Conservation (phyloP, 1,140 invertebrate genomes). For the Drosophila serrata region DNA sequence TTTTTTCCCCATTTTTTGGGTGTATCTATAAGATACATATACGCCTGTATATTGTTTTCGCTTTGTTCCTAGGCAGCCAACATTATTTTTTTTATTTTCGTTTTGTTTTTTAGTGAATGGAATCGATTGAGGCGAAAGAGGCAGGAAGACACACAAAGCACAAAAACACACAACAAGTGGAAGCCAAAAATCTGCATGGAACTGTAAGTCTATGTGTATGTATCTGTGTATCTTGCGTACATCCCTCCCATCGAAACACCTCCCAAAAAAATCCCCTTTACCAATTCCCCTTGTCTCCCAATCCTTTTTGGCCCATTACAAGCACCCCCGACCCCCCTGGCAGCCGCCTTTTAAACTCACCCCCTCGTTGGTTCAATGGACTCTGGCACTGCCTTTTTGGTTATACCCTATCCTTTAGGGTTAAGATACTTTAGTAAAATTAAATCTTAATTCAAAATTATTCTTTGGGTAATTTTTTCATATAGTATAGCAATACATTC, state of each 20-base stretch:
- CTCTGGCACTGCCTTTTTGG: slow-evolving; percentile 39
- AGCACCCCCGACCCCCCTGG: not conserved
- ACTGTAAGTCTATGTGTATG: not conserved
- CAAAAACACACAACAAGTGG: slow-evolving; percentile 51
- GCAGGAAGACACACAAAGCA: slow-evolving; percentile 20
- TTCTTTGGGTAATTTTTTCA: not conserved
- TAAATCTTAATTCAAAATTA: not conserved
- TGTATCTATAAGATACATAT: slow-evolving; percentile 47
- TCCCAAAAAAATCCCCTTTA: not conserved
- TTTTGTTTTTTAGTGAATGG: slow-evolving; percentile 30
- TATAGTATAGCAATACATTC: not conserved
- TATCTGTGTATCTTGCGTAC: slow-evolving; percentile 9
- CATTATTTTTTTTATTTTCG: slow-evolving; percentile 33
- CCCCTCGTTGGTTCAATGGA: slow-evolving; percentile 57
- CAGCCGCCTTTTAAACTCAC: slow-evolving; percentile 17
- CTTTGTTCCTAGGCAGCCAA: slow-evolving; percentile 52
- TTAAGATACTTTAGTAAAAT: not conserved
- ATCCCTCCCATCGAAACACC: slow-evolving; percentile 6
- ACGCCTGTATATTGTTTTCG: slow-evolving; percentile 38
- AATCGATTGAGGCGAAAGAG: slow-evolving; percentile 40
- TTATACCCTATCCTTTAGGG: slow-evolving; percentile 12
- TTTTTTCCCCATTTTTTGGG: slow-evolving; percentile 29
- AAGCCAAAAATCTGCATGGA: slow-evolving; percentile 60
- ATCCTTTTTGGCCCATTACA: slow-evolving; percentile 37
- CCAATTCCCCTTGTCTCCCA: slow-evolving; percentile 1